phyloP scores from a whole-genome alignment of 2,888 invertebrate species.

The Ochlodes sylvanus region DNA sequence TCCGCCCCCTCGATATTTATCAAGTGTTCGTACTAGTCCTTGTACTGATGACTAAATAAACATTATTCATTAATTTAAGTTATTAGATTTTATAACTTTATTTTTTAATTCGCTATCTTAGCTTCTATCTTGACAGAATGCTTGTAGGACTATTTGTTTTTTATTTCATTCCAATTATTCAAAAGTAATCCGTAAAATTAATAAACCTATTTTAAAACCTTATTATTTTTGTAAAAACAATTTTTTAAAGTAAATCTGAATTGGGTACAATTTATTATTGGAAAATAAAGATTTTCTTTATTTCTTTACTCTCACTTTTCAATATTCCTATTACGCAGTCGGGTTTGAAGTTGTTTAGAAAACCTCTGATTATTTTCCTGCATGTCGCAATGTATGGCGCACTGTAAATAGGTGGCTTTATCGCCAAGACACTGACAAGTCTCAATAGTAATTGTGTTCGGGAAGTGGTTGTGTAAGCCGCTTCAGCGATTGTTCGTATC shows the following conservation, averaged over 20 bases:
- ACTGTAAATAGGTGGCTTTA: background rate
- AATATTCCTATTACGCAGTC: too few relatives aligned
- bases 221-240: too few relatives aligned
- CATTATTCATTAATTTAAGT: background rate
- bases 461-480: slow-evolving; percentile 6
- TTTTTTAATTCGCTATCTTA: background rate
- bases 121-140: background rate
- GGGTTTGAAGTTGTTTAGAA: too few relatives aligned
- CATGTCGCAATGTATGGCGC: background rate
- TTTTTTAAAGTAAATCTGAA: too few relatives aligned
- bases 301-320: too few relatives aligned
- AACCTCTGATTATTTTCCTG: too few relatives aligned
- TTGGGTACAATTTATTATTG: too few relatives aligned
- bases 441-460: slow-evolving; percentile 14
- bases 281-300: too few relatives aligned
- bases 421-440: slow-evolving; percentile 6
- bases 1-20: background rate
- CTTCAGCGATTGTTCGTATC: background rate
- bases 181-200: too few relatives aligned
- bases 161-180: too few relatives aligned
- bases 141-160: too few relatives aligned
- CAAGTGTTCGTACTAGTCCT: background rate
- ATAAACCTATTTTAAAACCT: too few relatives aligned
- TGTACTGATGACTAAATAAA: background rate
- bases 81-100: background rate